Conservation (phyloP, 1,140 invertebrate species). For the Chlorops oryzae region DNA sequence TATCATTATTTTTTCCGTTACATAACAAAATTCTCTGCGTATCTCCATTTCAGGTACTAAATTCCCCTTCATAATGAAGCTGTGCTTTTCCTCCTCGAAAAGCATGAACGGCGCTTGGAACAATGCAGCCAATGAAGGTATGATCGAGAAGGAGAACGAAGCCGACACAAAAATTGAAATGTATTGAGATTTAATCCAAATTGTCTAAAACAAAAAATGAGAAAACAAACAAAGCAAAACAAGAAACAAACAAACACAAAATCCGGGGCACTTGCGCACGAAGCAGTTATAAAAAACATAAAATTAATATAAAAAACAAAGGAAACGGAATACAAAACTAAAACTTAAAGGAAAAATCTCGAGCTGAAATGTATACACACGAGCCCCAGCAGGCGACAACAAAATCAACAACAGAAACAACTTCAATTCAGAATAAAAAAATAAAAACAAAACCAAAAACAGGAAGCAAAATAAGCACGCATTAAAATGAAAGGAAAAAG, state of each 20-base stretch:
- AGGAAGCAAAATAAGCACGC: background rate
- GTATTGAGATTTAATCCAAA: slow-evolving; percentile 46
- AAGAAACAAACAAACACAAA: slow-evolving; percentile 11
- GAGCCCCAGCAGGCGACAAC: too few species aligned
- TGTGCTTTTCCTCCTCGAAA: slow-evolving; percentile 86
- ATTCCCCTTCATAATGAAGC: slow-evolving; percentile 95
- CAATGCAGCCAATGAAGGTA: slow-evolving; percentile 45
- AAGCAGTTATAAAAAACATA: slow-evolving; percentile 29
- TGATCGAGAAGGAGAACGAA: slow-evolving; percentile 47
- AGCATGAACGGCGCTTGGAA: slow-evolving; percentile 56
- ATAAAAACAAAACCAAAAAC: background rate
- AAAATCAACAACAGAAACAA: background rate
- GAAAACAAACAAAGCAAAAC: slow-evolving; percentile 18
- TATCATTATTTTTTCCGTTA: background rate
- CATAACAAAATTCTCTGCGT: too few species aligned
- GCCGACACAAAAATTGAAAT: slow-evolving; percentile 34
- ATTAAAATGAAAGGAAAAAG: too few species aligned
- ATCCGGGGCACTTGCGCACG: too few species aligned
- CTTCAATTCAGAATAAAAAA: background rate
- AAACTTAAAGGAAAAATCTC: background rate
- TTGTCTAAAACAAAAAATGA: slow-evolving; percentile 18
- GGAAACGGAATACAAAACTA: slow-evolving; percentile 18
- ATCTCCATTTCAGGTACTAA: slow-evolving; percentile 77
- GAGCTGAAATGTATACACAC: background rate
- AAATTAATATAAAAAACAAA: slow-evolving; percentile 22